Base-by-base conservation (phyloP, 2,888 invertebrate genomes). In the Tanaodytes sp. region DNA sequence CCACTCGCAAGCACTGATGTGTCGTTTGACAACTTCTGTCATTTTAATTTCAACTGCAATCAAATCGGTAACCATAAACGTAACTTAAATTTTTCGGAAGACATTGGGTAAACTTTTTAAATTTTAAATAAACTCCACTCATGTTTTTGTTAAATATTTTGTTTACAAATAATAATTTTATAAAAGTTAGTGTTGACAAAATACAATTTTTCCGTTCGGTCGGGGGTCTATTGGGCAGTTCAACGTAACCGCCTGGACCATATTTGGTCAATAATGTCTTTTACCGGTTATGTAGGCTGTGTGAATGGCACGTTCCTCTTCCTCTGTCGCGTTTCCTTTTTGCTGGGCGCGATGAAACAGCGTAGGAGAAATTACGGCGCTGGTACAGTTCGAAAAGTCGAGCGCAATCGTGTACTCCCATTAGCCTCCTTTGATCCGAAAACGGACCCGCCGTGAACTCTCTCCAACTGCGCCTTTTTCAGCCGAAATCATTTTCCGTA, bases 301-400 rank as follows among this genome's bases (percentile, higher is more conserved):
- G 23, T 64, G 52, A 61, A 66, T 61, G 72, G 64, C 68, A 68
- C 73, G 74, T 76, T 73, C 75, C 70, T 77, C 77, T 76, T 76
- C 75, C 73, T 75, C 65, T 71, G 54, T 55, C 71, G 71, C 63
- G 73, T 75, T 74, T 78, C 76, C 75, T 76, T 76, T 79, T 79
- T 76, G 70, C 49, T 39, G 19, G 67, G 74, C 69, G 74, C 71
- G 72, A 74, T 71, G 73, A 73, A 43, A 61, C 61, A 55, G 80
- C 79, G 81, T 82, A 82, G 81, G 83, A 80, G 82, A 82, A 82
- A 82, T 82, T 82, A 82, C 78, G 49, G 73, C 62, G 74, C 73
- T 62, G 46, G 59, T 66, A 59, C 59, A 66, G 71, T 73, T 80
- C 78, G 78, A 79, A 79, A 79, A 78, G 78, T 76, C 78, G 74